Base-by-base conservation (phyloP, 2,888 invertebrate genomes). In the Criorhina ranunculi region DNA sequence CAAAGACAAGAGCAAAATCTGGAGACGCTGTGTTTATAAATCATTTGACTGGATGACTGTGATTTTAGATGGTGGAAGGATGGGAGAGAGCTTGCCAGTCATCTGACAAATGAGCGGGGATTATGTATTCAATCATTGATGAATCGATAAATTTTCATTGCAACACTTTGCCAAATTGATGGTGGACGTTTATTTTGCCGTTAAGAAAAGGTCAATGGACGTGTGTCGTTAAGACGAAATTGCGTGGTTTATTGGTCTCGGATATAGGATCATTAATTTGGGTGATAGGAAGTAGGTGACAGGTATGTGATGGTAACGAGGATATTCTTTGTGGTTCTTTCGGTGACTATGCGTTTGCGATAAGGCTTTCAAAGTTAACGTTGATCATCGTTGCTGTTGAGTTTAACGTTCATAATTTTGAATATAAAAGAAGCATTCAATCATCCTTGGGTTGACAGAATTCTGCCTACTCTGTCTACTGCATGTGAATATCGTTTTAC, bases 91-190 rank as follows among this genome's bases (percentile, higher is more conserved):
- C 46, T 35, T 49, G 11, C 15, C 42, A 64, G 55, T 70, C 31
- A 19, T 49, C 19, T 44, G 35, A 75, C 55, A 60, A 67, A 59
- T 35, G 46, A 59, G 51, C 6, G 29, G 33, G 59, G 8, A 59
- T 66, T 77, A 42, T 33, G 60, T 53, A 53, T 67, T 60, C 51
- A 77, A 60, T 77, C 59, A 60, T 51, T 51, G 51, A 37, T 33
- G 11, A 69, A 53, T 69, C 76, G 46, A 77, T 77, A 59, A 64
- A 64, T 64, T 73, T 60, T 53, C 44, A 59, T 59, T 53, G 29
- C 51, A 59, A 40, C 59, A 67, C 40, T 51, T 55, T 35, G 55
- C 12, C 15, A 6, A 40, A 60, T 67, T 60, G 59, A 60, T 31
- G 60, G 31, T 7, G 31, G 60, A 40, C 33, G 40, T 59, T 40